Percentiles rank a stretch among this genome's conserved stretches.
phyloP scores from a whole-genome alignment of 2,113 vertebrate species.

The Callaeas wilsoni region DNA sequence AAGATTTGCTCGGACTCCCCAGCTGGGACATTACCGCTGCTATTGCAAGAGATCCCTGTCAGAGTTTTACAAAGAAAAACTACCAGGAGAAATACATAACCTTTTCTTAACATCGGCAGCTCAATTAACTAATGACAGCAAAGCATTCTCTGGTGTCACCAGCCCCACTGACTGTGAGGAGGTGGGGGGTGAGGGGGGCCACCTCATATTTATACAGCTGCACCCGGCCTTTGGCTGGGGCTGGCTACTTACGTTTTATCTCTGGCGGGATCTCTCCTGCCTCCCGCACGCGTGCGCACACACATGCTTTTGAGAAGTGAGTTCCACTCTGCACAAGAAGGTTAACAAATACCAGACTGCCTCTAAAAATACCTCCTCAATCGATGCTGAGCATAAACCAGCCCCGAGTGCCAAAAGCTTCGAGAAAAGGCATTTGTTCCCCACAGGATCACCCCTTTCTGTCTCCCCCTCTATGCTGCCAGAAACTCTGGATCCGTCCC shows the following conservation, averaged over 20 bases:
- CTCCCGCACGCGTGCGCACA: constrained; percentile 14
- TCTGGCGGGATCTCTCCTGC: constrained; percentile 47
- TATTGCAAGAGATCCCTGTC: constrained; percentile 51
- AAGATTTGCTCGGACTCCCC: constrained; percentile 15
- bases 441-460: background rate
- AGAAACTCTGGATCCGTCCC: background rate
- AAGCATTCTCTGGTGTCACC: constrained; percentile 61
- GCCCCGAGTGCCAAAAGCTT: background rate
- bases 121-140: constrained; percentile 72
- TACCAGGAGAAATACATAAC: constrained; percentile 69
- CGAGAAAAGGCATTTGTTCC: background rate
- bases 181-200: background rate
- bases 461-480: rapidly evolving
- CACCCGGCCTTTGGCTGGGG: background rate
- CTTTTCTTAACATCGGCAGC: constrained; percentile 69
- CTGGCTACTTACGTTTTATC: constrained; percentile 57
- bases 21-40: background rate
- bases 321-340: constrained; percentile 27
- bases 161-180: background rate
- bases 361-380: constrained; percentile 54
- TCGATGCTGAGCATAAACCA: background rate
- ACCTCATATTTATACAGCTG: constrained; percentile 60
- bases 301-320: constrained; percentile 7
- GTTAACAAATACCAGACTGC: constrained; percentile 48
- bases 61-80: constrained; percentile 66